Conservation (phyloP, 1,140 invertebrate genomes). For the Sitodiplosis mosellana region DNA sequence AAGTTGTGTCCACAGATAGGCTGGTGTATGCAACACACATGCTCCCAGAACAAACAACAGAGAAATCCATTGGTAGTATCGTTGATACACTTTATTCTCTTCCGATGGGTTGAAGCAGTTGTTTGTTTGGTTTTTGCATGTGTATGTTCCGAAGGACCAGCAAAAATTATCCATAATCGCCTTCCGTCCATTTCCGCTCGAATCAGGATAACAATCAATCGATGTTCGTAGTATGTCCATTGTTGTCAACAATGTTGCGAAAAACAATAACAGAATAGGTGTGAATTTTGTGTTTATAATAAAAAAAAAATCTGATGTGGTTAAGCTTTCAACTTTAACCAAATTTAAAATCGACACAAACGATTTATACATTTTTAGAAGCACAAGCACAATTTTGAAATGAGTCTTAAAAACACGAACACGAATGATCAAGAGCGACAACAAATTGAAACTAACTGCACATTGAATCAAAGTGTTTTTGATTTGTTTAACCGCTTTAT, state of each 20-base stretch:
- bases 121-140: slow-evolving; percentile 22
- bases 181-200: slow-evolving; percentile 1
- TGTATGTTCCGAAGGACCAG: slow-evolving; percentile 19
- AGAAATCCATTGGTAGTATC: too few relatives aligned
- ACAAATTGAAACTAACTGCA: too few relatives aligned
- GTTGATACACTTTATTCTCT: slow-evolving; percentile 43
- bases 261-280: neutral
- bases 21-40: slow-evolving; percentile 51
- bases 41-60: slow-evolving; percentile 70
- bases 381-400: too few relatives aligned
- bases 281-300: neutral
- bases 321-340: too few relatives aligned
- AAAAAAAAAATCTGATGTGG: too few relatives aligned
- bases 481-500: too few relatives aligned
- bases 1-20: slow-evolving; percentile 58
- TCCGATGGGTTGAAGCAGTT: slow-evolving; percentile 16
- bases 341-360: too few relatives aligned
- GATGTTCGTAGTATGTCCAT: neutral
- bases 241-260: neutral
- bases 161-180: neutral
- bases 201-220: neutral
- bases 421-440: too few relatives aligned
- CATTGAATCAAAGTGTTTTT: too few relatives aligned
- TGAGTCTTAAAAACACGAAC: too few relatives aligned
- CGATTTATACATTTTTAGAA: too few relatives aligned